Conservation (phyloP, 1,140 invertebrate genomes). For the Drosophila pachea region DNA sequence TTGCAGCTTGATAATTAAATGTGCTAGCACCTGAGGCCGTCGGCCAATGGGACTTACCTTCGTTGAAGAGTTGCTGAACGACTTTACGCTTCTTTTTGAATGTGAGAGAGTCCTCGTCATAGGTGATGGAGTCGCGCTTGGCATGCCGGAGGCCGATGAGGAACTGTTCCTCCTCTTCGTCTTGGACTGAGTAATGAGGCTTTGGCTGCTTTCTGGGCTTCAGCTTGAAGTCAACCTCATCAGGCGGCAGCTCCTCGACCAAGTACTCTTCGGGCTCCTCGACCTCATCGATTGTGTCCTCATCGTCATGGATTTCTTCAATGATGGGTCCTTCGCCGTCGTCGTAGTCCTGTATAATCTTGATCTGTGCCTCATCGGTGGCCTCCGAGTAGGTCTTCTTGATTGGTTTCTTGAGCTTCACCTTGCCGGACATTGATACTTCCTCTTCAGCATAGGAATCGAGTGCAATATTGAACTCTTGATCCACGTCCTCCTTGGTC, state of each 20-base stretch:
- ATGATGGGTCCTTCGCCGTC: conserved; percentile 83
- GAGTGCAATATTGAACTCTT: conserved; percentile 90
- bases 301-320: conserved; percentile 85
- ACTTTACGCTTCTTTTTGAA: conserved; percentile 84
- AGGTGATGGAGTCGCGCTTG: conserved; percentile 78
- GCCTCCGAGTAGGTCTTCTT: conserved; percentile 87
- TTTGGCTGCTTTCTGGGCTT: conserved; percentile 79
- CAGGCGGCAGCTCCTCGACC: conserved; percentile 78
- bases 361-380: conserved; percentile 85
- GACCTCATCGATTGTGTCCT: conserved; percentile 83
- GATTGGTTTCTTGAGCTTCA: conserved; percentile 86
- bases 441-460: conserved; percentile 92
- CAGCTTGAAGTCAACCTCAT: conserved; percentile 81
- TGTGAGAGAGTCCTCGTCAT: conserved; percentile 78
- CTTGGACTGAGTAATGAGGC: conserved; percentile 72
- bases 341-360: conserved; percentile 85
- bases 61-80: conserved; percentile 76
- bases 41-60: conserved; percentile 81
- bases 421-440: conserved; percentile 89
- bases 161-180: conserved; percentile 82
- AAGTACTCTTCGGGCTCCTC: conserved; percentile 82
- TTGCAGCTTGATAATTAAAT: conserved; percentile 41
- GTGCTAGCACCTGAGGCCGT: neutral
- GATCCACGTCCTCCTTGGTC: conserved; percentile 90
- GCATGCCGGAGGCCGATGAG: conserved; percentile 80